Conservation (phyloP, 2,888 invertebrate species). For the Chymomyza procnemis region DNA sequence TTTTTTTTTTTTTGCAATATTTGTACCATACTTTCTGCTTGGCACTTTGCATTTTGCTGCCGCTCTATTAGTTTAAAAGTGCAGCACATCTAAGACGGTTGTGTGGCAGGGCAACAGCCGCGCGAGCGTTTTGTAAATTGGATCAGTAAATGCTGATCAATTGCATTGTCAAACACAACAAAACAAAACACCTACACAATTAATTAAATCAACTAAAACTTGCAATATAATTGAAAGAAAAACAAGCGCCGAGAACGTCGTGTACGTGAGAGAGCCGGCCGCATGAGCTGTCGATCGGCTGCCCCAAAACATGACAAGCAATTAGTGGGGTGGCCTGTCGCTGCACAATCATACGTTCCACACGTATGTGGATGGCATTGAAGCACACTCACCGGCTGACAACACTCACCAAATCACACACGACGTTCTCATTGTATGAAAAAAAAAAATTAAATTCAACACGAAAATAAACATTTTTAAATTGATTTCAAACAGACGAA, state of each 20-base stretch:
- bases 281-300: slow-evolving; percentile 8
- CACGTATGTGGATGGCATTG: neutral
- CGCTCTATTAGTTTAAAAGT: slow-evolving; percentile 27
- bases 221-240: neutral
- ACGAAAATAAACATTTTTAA: slow-evolving; percentile 63
- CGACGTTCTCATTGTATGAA: neutral
- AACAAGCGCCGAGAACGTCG: neutral
- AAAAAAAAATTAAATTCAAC: slow-evolving; percentile 8
- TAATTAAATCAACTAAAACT: neutral
- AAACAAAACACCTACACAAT: neutral
- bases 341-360: neutral
- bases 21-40: neutral
- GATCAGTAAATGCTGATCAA: slow-evolving; percentile 34
- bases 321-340: neutral
- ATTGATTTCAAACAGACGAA: slow-evolving; percentile 68
- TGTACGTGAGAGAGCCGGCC: slow-evolving; percentile 12
- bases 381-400: neutral
- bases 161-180: neutral
- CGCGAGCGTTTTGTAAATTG: neutral
- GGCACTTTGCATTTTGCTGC: slow-evolving; percentile 1
- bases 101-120: neutral
- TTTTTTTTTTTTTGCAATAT: slow-evolving; percentile 18
- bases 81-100: slow-evolving; percentile 26
- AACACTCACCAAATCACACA: slow-evolving; percentile 2
- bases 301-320: neutral